Evolutionary conservation across 2,113 vertebrate species (phyloP).

Genomic region (Sphaerodactylus townsendi): DNA sequence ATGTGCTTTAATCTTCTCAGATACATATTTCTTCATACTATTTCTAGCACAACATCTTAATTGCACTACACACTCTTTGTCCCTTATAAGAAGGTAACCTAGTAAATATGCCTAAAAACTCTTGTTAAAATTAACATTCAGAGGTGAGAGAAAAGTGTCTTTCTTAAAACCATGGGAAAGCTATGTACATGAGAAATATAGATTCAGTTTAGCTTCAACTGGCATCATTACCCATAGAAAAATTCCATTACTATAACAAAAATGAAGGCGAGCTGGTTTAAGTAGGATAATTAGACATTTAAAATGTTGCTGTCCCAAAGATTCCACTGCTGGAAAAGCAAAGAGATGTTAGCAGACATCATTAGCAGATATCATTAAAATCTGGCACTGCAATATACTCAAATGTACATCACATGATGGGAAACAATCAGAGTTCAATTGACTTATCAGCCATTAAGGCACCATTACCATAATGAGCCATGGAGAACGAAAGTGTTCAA

Average conservation of each 20-base stretch:
- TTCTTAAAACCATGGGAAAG: neutral
- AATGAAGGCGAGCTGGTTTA: neutral
- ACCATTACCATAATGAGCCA: neutral
- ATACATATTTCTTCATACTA: neutral
- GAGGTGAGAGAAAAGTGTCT: neutral
- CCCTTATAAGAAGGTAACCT: neutral
- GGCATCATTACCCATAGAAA: neutral
- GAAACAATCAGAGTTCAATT: neutral
- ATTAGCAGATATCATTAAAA: neutral
- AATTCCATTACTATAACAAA: neutral
- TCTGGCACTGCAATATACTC: neutral
- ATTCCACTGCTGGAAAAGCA: conserved; percentile 21
- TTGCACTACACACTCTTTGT: neutral
- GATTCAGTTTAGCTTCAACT: neutral
- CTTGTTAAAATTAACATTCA: neutral
- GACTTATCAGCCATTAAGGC: neutral
- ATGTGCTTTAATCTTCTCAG: neutral
- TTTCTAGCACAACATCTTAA: neutral
- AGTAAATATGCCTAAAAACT: neutral
- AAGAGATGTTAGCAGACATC: neutral
- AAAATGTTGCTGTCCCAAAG: conserved; percentile 12
- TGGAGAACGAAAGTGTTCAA: conserved; percentile 24
- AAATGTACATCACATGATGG: neutral
- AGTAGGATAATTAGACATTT: conserved; percentile 12
- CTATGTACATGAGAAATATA: neutral